Conservation (phyloP, 2,797 vertebrate genomes). For the Sebastes hopkinsi region DNA sequence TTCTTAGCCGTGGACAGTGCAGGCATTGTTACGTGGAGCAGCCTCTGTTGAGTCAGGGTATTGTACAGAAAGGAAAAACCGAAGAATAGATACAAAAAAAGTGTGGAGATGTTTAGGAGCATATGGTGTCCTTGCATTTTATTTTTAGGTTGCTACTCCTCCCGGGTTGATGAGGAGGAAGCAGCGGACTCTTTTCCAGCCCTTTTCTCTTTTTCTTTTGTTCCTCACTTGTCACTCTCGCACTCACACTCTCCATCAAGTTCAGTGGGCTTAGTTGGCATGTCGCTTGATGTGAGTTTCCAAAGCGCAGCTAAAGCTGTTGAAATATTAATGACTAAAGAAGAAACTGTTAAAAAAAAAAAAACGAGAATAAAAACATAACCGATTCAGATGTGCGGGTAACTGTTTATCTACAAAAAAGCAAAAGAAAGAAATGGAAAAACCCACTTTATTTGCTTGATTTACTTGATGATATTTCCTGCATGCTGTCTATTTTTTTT, state of each 20-base stretch:
- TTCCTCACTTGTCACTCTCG: conserved; percentile 14
- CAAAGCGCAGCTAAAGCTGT: conserved; percentile 4
- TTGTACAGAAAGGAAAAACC: neutral
- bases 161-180: conserved; percentile 64
- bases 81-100: neutral
- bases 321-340: conserved; percentile 6
- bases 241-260: conserved; percentile 2
- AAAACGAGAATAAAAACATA: neutral
- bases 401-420: neutral
- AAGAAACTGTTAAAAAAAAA: neutral
- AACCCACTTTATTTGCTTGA: neutral
- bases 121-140: conserved; percentile 75
- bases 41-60: neutral
- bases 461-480: conserved; percentile 8
- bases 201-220: conserved; percentile 19
- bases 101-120: conserved; percentile 30
- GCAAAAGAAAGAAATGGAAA: neutral
- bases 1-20: neutral
- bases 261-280: conserved; percentile 36
- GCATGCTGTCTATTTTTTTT: neutral
- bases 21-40: neutral
- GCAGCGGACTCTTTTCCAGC: conserved; percentile 37
- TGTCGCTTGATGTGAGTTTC: conserved; percentile 9
- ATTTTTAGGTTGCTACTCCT: conserved; percentile 71
- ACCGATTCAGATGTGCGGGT: neutral